Evolutionary conservation across 1,140 invertebrate species (phyloP).

Genomic region (Ceratina calcarata): DNA sequence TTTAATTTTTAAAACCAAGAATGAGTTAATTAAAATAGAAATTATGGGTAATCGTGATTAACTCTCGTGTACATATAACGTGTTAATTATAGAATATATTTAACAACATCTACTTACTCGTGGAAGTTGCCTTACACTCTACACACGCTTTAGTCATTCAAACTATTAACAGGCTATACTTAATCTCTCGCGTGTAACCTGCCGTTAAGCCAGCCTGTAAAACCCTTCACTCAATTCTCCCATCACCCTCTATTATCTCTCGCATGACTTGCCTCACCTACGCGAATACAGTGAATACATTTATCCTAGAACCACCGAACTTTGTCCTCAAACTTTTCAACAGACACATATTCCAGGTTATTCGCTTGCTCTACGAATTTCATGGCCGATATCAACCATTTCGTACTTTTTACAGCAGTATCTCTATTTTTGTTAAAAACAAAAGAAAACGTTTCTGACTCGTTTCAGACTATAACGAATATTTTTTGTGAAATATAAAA

Average conservation of each 20-base stretch:
- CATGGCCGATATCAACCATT: neutral
- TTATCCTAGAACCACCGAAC: constrained; percentile 15
- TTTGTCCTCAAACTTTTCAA: constrained; percentile 11
- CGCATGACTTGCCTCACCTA: constrained; percentile 4
- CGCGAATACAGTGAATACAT: constrained; percentile 6
- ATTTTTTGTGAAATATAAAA: too few relatives aligned
- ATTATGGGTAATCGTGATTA: too few relatives aligned
- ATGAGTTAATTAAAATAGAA: too few relatives aligned
- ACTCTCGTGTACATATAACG: neutral
- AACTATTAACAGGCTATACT: constrained; percentile 38
- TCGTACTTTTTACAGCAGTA: neutral
- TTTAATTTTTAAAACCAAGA: too few relatives aligned
- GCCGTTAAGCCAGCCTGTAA: constrained; percentile 25
- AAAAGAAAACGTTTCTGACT: too few relatives aligned
- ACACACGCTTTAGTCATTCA: constrained; percentile 3
- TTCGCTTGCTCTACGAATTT: constrained; percentile 9
- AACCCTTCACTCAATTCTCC: constrained; percentile 42
- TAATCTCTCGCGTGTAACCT: constrained; percentile 38
- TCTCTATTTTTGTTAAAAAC: neutral
- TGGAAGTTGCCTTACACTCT: neutral
- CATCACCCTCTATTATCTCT: constrained; percentile 39
- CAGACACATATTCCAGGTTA: neutral
- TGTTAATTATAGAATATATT: neutral
- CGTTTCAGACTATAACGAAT: neutral
- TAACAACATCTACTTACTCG: neutral